Percentiles rank a stretch among this genome's conserved stretches.
phyloP scores from a whole-genome alignment of 2,113 vertebrate species.

The Prunella himalayana region DNA sequence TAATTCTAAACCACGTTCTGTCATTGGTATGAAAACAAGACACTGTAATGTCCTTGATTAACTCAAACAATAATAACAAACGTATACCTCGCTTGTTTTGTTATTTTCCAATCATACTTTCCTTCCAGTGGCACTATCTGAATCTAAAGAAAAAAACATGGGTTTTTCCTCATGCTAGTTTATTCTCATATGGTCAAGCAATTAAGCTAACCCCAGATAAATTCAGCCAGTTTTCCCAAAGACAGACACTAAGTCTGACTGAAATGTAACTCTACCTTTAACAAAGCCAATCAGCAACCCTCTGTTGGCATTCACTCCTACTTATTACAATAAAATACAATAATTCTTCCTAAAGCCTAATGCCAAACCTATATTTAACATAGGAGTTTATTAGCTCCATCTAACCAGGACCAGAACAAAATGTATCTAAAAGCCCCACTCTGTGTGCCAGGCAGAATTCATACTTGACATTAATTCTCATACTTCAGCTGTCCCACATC shows the following conservation, averaged over 20 bases:
- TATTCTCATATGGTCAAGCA: background rate
- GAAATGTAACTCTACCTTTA: background rate
- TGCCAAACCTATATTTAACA: background rate
- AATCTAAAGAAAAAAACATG: background rate
- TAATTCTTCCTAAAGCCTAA: background rate
- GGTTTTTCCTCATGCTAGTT: background rate
- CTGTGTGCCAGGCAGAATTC: background rate
- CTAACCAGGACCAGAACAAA: background rate
- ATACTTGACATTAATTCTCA: background rate
- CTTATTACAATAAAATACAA: background rate
- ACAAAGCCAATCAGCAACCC: background rate
- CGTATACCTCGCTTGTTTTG: background rate
- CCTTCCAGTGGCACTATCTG: background rate
- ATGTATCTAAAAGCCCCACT: background rate
- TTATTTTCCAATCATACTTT: background rate
- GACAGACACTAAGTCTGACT: background rate
- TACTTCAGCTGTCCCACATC: background rate
- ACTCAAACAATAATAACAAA: background rate
- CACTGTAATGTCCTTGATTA: background rate
- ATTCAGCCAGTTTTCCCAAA: background rate
- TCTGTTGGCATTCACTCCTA: background rate
- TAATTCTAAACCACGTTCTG: background rate
- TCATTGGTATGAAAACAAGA: background rate
- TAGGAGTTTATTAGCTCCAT: background rate
- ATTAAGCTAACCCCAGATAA: background rate